phyloP scores from a whole-genome alignment of 2,113 vertebrate genomes.

The Clupea harengus region DNA sequence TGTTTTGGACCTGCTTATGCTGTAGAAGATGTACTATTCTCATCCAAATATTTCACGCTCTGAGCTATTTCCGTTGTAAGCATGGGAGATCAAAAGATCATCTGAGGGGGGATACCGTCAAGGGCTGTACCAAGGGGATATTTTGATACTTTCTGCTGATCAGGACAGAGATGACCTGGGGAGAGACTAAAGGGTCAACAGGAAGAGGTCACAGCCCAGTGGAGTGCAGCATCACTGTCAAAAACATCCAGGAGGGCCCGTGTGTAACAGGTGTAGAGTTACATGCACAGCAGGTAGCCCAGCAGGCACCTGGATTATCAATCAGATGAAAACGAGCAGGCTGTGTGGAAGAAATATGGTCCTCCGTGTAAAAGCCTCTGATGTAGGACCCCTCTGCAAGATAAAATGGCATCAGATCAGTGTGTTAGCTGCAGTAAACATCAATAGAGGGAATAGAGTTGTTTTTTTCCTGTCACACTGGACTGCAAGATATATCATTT shows the following conservation, averaged over 20 bases:
- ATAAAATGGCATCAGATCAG: not conserved
- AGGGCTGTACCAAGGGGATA: not conserved
- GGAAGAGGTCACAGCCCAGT: not conserved
- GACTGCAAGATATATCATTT: not conserved
- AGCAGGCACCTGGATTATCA: not conserved
- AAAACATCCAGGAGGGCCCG: not conserved
- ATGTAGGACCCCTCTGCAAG: not conserved
- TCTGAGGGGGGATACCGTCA: not conserved
- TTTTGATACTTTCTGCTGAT: not conserved
- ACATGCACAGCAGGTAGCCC: not conserved
- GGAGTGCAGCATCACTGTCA: conserved; percentile 5
- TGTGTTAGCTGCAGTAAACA: not conserved
- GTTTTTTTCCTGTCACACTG: not conserved
- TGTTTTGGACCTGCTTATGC: not conserved
- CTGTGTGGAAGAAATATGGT: not conserved
- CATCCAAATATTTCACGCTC: not conserved
- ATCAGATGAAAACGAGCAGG: not conserved
- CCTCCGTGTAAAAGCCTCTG: not conserved
- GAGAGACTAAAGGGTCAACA: not conserved
- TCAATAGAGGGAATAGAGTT: not conserved
- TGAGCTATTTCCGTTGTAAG: not conserved
- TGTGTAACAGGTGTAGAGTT: not conserved
- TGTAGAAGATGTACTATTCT: not conserved
- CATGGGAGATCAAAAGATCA: not conserved
- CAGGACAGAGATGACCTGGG: not conserved